phyloP scores from a whole-genome alignment of 2,113 vertebrate species.

The Gallinago paraguaiae region DNA sequence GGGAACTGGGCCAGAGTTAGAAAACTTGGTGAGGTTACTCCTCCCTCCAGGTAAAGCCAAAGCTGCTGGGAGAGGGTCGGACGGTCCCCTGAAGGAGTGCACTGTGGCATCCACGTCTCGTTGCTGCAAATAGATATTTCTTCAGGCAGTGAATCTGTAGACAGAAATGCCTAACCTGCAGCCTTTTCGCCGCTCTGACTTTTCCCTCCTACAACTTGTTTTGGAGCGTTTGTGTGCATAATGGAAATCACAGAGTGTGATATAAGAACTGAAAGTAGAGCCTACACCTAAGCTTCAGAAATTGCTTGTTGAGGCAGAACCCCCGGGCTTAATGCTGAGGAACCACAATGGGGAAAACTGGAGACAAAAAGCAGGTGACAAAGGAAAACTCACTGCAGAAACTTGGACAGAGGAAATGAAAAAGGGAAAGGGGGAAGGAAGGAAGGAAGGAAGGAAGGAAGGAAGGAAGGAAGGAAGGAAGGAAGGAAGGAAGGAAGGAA shows the following conservation, averaged over 20 bases:
- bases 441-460: background rate
- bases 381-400: background rate
- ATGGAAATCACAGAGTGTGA: background rate
- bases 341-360: background rate
- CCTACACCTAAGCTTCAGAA: background rate
- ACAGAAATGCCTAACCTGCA: background rate
- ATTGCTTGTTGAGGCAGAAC: background rate
- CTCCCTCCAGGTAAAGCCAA: background rate
- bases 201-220: constrained; percentile 13
- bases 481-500: background rate
- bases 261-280: background rate
- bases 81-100: background rate
- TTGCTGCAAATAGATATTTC: constrained; percentile 49
- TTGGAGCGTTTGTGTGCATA: background rate
- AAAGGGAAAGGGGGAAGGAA: background rate
- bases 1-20: constrained; percentile 3
- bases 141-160: background rate
- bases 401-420: background rate
- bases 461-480: background rate
- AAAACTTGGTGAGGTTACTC: constrained; percentile 44
- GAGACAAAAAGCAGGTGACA: background rate
- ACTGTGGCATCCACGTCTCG: background rate
- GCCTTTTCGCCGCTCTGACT: constrained; percentile 11
- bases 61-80: background rate
- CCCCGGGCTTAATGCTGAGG: background rate